These are phyloP conservation scores for Aurelia sp. DNA, from an alignment of 30 jellyfish, hydroid and myxozoan species.

Conservation along the genomic window DNA sequence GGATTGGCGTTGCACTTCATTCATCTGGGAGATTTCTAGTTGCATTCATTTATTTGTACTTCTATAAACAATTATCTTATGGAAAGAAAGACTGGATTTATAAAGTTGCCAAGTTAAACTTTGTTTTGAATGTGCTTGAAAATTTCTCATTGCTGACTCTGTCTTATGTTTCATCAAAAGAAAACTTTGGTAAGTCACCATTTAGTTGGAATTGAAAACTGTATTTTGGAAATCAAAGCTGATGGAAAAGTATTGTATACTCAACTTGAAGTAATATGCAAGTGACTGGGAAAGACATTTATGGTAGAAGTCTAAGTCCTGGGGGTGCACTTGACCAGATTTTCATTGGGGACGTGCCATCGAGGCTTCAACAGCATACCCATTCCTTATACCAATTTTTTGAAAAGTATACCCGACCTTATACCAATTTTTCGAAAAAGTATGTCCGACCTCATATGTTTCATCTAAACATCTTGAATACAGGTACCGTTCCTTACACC, in stretches of 20 bases:
- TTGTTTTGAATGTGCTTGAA: constrained; percentile 44
- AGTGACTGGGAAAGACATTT: too few species aligned
- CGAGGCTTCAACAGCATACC: too few species aligned
- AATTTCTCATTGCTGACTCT: constrained; percentile 36
- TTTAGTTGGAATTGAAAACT: neutral
- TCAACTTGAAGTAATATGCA: too few species aligned
- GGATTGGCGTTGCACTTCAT: constrained; percentile 82
- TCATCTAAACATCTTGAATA: too few species aligned
- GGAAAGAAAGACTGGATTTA: constrained; percentile 49
- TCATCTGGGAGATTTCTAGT: constrained; percentile 53
- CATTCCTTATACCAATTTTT: too few species aligned
- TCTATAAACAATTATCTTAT: constrained; percentile 58
- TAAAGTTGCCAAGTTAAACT: constrained; percentile 14
- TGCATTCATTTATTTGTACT: constrained; percentile 54
- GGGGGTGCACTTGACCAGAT: too few species aligned
- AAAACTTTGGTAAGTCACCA: constrained; percentile 72
- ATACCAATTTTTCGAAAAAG: too few species aligned
- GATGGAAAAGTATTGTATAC: neutral
- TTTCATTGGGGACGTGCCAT: too few species aligned
- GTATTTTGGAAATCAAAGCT: neutral
- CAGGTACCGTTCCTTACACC: too few species aligned
- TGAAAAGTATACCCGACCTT: too few species aligned
- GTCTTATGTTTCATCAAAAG: constrained; percentile 80
- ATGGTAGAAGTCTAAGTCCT: too few species aligned
- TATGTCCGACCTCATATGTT: too few species aligned